Conservation (phyloP, 2,888 invertebrate genomes). For the Shargacucullia verbasci region DNA sequence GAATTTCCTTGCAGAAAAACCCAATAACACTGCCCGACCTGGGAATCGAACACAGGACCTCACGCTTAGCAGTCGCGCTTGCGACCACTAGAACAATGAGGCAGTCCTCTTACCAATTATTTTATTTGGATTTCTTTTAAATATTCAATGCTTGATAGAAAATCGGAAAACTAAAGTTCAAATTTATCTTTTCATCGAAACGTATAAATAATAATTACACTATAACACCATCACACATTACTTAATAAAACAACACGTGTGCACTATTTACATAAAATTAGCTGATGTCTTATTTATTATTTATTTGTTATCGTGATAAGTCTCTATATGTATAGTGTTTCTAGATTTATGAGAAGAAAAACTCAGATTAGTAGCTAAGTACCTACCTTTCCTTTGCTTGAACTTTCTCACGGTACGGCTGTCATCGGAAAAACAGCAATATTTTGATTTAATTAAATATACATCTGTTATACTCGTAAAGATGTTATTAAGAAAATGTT, state of each 20-base stretch:
- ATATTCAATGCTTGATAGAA: too few species aligned
- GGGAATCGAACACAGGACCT: too few species aligned
- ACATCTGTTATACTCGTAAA: background rate
- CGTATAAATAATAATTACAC: too few species aligned
- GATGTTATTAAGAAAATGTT: background rate
- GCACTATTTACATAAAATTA: constrained; percentile 42
- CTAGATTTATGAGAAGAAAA: background rate
- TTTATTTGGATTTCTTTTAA: too few species aligned
- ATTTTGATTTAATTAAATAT: background rate
- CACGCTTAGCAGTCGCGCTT: too few species aligned
- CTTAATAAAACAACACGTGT: constrained; percentile 47
- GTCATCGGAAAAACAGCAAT: background rate
- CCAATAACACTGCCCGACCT: too few species aligned
- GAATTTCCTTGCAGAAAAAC: too few species aligned
- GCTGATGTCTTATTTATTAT: constrained; percentile 21
- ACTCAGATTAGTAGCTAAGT: too few species aligned
- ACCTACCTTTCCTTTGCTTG: background rate
- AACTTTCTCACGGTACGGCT: background rate
- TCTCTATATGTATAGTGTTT: background rate
- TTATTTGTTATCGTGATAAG: constrained; percentile 17
- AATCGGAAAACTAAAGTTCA: too few species aligned
- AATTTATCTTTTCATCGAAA: too few species aligned
- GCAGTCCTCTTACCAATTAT: too few species aligned
- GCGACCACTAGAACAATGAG: too few species aligned
- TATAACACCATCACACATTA: constrained; percentile 3